Percentiles rank a stretch among this genome's conserved stretches.
These are phyloP conservation scores for Phallusia fumigata DNA, from an alignment of 23 tunicate genomes.

Conservation along the genomic window DNA sequence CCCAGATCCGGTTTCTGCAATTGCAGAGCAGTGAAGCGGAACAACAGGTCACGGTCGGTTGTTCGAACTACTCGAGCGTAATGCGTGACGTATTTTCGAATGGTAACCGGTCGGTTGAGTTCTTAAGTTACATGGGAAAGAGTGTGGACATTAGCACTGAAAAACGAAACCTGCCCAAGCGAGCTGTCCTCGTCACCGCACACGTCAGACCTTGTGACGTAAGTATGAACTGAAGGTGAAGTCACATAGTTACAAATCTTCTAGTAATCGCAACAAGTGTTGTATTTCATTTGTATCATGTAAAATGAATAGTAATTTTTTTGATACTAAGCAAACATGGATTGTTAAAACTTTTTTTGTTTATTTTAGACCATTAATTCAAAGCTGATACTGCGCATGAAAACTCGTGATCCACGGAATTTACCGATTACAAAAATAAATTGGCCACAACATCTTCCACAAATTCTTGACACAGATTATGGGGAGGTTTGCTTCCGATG, in stretches of 20 bases:
- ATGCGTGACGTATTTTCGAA: background rate
- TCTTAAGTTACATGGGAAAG: background rate
- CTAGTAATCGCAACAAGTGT: no score
- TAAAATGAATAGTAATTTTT: no score
- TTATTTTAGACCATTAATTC: no score
- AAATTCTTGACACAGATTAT: background rate
- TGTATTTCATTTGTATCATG: no score
- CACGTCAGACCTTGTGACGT: background rate
- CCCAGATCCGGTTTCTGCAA: background rate
- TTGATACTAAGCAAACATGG: no score
- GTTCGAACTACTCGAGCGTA: background rate
- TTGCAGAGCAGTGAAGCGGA: background rate
- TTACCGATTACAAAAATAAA: background rate
- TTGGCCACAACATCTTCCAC: background rate
- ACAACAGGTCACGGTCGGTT: background rate
- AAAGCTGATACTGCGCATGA: background rate
- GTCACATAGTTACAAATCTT: no score
- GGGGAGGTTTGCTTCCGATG: slow-evolving; percentile 7
- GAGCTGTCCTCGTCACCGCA: background rate
- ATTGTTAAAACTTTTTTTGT: no score
- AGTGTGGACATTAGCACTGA: background rate
- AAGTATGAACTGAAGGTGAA: background rate
- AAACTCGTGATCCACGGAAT: background rate
- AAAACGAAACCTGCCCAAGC: background rate
- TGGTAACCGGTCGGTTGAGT: background rate